Conservation (phyloP, 2,113 vertebrate genomes). For the Ariopsis seemanni region DNA sequence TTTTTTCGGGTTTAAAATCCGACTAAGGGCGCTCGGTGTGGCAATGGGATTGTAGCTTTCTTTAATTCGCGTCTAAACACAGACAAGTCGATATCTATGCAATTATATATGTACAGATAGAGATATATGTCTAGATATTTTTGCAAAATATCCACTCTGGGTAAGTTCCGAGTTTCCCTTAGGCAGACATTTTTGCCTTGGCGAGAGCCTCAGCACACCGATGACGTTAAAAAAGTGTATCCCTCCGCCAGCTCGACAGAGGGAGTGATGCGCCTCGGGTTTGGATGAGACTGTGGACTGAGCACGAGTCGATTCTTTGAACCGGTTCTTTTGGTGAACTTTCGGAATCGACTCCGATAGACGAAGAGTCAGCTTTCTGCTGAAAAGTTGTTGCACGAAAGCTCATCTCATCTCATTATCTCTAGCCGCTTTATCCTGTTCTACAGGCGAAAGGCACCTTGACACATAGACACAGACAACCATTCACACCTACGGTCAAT, state of each 20-base stretch:
- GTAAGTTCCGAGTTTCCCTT: conserved; percentile 92
- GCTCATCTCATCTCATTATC: too few relatives aligned
- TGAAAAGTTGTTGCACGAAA: too few relatives aligned
- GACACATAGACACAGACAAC: too few relatives aligned
- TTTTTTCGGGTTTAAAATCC: conserved; percentile 76
- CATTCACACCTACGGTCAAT: too few relatives aligned
- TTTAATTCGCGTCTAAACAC: conserved; percentile 65
- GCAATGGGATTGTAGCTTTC: conserved; percentile 63
- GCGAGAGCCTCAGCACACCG: conserved; percentile 83
- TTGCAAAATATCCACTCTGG: conserved; percentile 74
- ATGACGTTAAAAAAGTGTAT: conserved; percentile 78
- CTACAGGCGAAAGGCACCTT: too few relatives aligned
- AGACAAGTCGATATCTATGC: conserved; percentile 61
- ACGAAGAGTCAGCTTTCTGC: too few relatives aligned
- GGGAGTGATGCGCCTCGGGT: conserved; percentile 38
- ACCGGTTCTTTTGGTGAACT: too few relatives aligned
- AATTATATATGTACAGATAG: background rate
- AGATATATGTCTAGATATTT: background rate
- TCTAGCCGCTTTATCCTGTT: too few relatives aligned
- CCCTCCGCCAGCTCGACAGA: conserved; percentile 77
- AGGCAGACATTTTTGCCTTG: conserved; percentile 96
- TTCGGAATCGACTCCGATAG: too few relatives aligned
- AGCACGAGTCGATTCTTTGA: too few relatives aligned
- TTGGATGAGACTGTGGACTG: background rate
- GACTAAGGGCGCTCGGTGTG: conserved; percentile 80